phyloP scores from a whole-genome alignment of 1,140 invertebrate species.

The Diploscapter pachys region DNA sequence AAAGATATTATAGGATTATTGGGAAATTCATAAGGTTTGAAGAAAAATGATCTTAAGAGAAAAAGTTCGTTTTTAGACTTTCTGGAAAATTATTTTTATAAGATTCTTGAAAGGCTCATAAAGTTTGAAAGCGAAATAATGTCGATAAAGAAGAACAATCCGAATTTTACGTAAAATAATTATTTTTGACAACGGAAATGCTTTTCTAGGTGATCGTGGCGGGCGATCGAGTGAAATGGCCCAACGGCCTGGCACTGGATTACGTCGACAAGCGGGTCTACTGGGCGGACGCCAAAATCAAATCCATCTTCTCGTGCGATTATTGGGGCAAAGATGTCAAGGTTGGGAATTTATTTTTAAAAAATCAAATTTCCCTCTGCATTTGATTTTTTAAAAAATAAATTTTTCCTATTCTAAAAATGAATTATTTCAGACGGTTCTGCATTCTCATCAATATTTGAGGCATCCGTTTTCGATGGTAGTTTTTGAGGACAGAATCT shows the following conservation, averaged over 20 bases:
- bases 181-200: no score
- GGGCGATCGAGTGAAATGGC: constrained; percentile 60
- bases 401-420: not conserved
- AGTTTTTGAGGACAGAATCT: constrained; percentile 75
- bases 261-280: constrained; percentile 71
- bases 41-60: no score
- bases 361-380: no score
- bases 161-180: no score
- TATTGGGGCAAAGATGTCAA: constrained; percentile 41
- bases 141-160: no score
- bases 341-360: not conserved
- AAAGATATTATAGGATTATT: no score
- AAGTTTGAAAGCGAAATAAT: no score
- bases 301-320: constrained; percentile 43
- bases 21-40: no score
- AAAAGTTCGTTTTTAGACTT: no score
- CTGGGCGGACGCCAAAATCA: constrained; percentile 86
- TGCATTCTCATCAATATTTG: constrained; percentile 58
- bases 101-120: no score
- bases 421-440: constrained; percentile 40
- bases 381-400: no score
- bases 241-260: constrained; percentile 64
- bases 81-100: no score
- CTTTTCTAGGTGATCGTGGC: constrained; percentile 28
- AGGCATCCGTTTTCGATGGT: constrained; percentile 65